Conservation (phyloP, 2,888 invertebrate genomes). For the Rhodophaea formosa region DNA sequence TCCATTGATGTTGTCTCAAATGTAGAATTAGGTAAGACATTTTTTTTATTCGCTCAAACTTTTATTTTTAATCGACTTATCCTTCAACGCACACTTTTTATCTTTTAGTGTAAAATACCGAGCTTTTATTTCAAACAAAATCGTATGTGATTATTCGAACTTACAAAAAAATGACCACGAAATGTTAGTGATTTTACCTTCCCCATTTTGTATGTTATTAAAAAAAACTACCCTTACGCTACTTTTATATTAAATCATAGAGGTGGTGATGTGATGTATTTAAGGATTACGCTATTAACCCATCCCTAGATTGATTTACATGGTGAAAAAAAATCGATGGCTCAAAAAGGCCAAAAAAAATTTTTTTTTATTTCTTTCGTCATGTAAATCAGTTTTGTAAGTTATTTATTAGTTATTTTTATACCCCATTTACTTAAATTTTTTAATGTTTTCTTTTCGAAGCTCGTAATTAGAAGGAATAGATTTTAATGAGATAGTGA, state of each 20-base stretch:
- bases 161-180: constrained; percentile 58
- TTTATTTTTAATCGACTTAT: constrained; percentile 13
- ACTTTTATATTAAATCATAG: constrained; percentile 50
- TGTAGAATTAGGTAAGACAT: constrained; percentile 47
- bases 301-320: constrained; percentile 21
- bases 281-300: constrained; percentile 41
- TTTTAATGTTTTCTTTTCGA: constrained; percentile 24
- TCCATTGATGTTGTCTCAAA: constrained; percentile 70
- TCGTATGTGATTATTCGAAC: constrained; percentile 58
- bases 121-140: constrained; percentile 51
- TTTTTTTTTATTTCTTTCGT: too few relatives aligned
- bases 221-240: constrained; percentile 44
- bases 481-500: constrained; percentile 39
- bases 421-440: constrained; percentile 35
- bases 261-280: constrained; percentile 50
- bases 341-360: neutral
- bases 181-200: constrained; percentile 65
- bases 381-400: constrained; percentile 18
- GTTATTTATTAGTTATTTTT: constrained; percentile 27
- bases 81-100: constrained; percentile 41
- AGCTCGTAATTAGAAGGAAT: constrained; percentile 42
- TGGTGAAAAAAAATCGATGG: neutral
- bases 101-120: constrained; percentile 34
- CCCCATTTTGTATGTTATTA: constrained; percentile 53
- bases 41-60: constrained; percentile 31